Evolutionary conservation across 1,140 invertebrate species (phyloP), one percentile per base, ranked within the genome.

Genomic region (Drosophila biarmipes): DNA sequence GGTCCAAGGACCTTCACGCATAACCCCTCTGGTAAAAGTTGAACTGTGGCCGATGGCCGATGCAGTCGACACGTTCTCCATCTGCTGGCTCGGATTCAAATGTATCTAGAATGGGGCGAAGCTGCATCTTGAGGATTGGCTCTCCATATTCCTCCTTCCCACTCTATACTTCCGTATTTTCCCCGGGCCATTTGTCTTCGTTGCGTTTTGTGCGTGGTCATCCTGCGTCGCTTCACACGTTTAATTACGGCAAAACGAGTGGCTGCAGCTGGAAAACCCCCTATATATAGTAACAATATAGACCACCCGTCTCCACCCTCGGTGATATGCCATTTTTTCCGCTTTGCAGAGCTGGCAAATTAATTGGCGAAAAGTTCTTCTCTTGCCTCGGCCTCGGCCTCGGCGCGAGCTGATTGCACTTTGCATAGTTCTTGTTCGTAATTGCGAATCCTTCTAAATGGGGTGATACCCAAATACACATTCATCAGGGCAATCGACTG

Each of bases 101-200:
- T 73, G 49, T 46, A 68, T 48, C 43, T 19, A n/a, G 42, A 54
- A 35, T 46, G 64, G 31, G 37, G 59, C 24, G 19, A 14, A 62
- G 34, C 59, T 34, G 19, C 63, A 40, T 63, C 49, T 24, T 64
- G 34, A 67, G 64, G 63, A 35, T 48, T 15, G 14, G 14, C 63
- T 21, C n/a, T 38, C 8, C 21, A 64, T 27, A 40, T 46, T 61
- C 42, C 15, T 21, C 31, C 54, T 38, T 11, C 31, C 12, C 19
- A 21, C 34, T 46, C 24, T 42, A 21, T 62, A 62, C 8, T 31
- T 31, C 8, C 8, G 29, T 10, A 31, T 21, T 45, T 43, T 63
- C 53, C 38, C 48, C 45, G 14, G 34, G 34, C 46, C 61, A 77
- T 81, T 81, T 78, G 63, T 73, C 73, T 81, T 81, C 46, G 59